Evolutionary conservation across 1,140 invertebrate genomes (phyloP).

Genomic region (Reticulitermes speratus): DNA sequence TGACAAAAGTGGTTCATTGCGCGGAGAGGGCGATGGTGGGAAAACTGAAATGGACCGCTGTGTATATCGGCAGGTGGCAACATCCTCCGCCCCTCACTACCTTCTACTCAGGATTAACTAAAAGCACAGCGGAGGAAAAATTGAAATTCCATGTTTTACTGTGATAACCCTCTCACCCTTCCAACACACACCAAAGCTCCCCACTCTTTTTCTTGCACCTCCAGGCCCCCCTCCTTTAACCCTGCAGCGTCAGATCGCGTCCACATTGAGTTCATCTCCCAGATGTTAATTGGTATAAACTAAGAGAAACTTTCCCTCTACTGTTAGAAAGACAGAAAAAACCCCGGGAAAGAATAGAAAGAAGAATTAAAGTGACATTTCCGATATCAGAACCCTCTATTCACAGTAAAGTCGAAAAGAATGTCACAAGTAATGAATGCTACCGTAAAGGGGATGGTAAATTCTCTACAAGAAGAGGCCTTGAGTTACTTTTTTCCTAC

Average conservation of each 20-base stretch:
- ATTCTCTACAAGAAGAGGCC: neutral
- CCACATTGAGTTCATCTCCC: slow-evolving; percentile 9
- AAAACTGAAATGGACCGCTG: slow-evolving; percentile 15
- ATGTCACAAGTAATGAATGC: slow-evolving; percentile 8
- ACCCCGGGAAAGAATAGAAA: neutral
- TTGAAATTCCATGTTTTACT: slow-evolving; percentile 19
- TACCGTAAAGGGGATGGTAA: neutral
- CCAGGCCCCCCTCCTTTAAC: neutral
- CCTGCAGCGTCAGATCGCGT: neutral
- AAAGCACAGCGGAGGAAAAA: slow-evolving; percentile 9
- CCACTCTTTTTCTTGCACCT: neutral
- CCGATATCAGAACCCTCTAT: neutral
- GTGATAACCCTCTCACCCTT: slow-evolving; percentile 16
- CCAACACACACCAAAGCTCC: neutral
- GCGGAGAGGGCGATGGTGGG: neutral
- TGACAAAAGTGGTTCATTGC: slow-evolving; percentile 7
- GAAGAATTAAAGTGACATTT: slow-evolving; percentile 1
- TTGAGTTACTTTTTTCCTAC: neutral
- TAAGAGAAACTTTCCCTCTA: neutral
- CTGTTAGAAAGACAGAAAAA: neutral
- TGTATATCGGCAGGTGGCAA: slow-evolving; percentile 17
- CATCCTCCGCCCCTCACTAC: neutral
- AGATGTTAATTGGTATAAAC: slow-evolving; percentile 17
- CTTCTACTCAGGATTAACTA: slow-evolving; percentile 18
- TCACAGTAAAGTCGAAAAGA: slow-evolving; percentile 12